Conservation (phyloP, 1,140 invertebrate genomes). For the Ceratosolen solmsi region DNA sequence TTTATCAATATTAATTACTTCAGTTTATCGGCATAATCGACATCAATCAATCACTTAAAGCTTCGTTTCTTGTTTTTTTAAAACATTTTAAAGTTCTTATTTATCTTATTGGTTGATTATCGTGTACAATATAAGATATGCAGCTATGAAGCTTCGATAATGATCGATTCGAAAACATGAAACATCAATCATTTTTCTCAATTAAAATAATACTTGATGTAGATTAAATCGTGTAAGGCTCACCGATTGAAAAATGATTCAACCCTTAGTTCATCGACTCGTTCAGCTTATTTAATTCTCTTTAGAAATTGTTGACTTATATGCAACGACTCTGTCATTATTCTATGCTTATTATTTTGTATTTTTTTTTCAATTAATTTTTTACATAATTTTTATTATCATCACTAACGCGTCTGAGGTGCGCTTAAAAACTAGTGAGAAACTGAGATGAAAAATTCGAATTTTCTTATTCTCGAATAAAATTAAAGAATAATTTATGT, state of each 20-base stretch:
- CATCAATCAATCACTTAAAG: constrained; percentile 2
- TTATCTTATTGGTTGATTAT: not conserved
- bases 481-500: constrained; percentile 45
- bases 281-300: not conserved
- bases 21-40: constrained; percentile 13
- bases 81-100: constrained; percentile 13
- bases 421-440: not conserved
- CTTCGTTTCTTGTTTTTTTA: not conserved
- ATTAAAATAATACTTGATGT: constrained; percentile 48
- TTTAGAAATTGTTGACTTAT: constrained; percentile 36
- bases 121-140: constrained; percentile 5
- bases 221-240: constrained; percentile 49
- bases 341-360: not conserved
- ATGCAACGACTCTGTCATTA: not conserved
- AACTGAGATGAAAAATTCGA: constrained; percentile 20
- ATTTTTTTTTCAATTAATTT: not conserved
- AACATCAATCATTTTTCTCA: constrained; percentile 38
- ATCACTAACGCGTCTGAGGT: not conserved
- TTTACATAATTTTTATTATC: constrained; percentile 8
- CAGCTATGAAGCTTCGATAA: constrained; percentile 2
- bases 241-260: constrained; percentile 41
- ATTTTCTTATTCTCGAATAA: constrained; percentile 4
- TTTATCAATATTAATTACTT: constrained; percentile 19
- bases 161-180: constrained; percentile 20
- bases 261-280: constrained; percentile 26